Conservation (phyloP, 2,888 invertebrate species). For the Drosophila vallismaia region DNA sequence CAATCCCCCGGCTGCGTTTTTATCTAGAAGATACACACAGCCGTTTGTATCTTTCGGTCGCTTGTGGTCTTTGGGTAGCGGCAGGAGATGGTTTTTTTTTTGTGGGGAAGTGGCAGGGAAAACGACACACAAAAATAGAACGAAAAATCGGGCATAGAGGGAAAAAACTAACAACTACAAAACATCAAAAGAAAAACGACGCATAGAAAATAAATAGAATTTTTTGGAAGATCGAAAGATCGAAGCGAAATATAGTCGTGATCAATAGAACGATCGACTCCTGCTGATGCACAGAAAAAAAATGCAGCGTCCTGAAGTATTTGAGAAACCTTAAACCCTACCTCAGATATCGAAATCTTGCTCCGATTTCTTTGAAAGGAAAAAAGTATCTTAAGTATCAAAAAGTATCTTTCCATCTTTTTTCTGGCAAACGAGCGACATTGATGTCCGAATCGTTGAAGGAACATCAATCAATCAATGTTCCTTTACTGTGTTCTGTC, state of each 20-base stretch:
- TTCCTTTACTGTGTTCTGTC: slow-evolving; percentile 38
- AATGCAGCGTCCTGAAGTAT: neutral
- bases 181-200: slow-evolving; percentile 69
- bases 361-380: neutral
- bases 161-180: slow-evolving; percentile 44
- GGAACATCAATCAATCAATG: slow-evolving; percentile 76
- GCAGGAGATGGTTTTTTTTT: slow-evolving; percentile 12
- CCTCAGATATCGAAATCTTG: neutral
- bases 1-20: slow-evolving; percentile 61
- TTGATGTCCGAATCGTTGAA: slow-evolving; percentile 47
- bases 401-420: neutral
- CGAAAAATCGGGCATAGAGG: slow-evolving; percentile 58
- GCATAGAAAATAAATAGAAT: slow-evolving; percentile 70
- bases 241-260: slow-evolving; percentile 35
- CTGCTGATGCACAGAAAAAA: slow-evolving; percentile 14
- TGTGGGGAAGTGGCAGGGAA: slow-evolving; percentile 25
- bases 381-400: neutral
- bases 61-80: slow-evolving; percentile 57
- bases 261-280: slow-evolving; percentile 50
- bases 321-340: neutral
- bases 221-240: slow-evolving; percentile 53
- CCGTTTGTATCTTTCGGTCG: slow-evolving; percentile 44
- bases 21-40: slow-evolving; percentile 68
- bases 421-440: slow-evolving; percentile 56
- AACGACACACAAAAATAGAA: slow-evolving; percentile 70